phyloP scores from a whole-genome alignment of 1,140 invertebrate species.

The Drosophila saltans region DNA sequence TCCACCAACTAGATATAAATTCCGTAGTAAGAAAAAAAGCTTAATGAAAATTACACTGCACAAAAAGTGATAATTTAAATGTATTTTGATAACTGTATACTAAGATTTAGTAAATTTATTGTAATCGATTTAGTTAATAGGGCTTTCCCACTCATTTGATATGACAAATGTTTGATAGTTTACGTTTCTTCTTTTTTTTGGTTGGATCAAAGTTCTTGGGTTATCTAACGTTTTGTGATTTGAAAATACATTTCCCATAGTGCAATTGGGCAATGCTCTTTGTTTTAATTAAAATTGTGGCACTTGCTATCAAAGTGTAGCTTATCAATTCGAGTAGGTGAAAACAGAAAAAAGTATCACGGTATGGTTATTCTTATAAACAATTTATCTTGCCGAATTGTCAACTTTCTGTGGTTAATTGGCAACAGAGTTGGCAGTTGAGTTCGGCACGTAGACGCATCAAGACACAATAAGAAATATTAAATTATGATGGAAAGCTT shows the following conservation, averaged over 20 bases:
- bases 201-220: constrained; percentile 1
- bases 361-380: constrained; percentile 35
- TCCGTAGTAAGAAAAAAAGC: not conserved
- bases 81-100: too few species aligned
- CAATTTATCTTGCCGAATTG: constrained; percentile 56
- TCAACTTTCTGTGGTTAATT: constrained; percentile 40
- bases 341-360: constrained; percentile 3
- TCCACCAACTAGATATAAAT: too few species aligned
- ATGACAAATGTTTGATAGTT: too few species aligned
- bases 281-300: constrained; percentile 22
- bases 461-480: constrained; percentile 16
- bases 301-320: constrained; percentile 15
- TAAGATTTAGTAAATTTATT: too few species aligned
- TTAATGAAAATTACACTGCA: not conserved
- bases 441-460: constrained; percentile 42
- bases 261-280: constrained; percentile 14
- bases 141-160: too few species aligned
- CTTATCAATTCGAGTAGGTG: constrained; percentile 10
- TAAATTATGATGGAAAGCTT: constrained; percentile 29
- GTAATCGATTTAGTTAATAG: too few species aligned
- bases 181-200: not conserved
- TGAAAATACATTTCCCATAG: not conserved
- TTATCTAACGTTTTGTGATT: not conserved
- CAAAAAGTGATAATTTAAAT: not conserved
- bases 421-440: constrained; percentile 44